Evolutionary conservation across 2,797 vertebrate genomes (phyloP).

Genomic region (Rachycentron canadum): DNA sequence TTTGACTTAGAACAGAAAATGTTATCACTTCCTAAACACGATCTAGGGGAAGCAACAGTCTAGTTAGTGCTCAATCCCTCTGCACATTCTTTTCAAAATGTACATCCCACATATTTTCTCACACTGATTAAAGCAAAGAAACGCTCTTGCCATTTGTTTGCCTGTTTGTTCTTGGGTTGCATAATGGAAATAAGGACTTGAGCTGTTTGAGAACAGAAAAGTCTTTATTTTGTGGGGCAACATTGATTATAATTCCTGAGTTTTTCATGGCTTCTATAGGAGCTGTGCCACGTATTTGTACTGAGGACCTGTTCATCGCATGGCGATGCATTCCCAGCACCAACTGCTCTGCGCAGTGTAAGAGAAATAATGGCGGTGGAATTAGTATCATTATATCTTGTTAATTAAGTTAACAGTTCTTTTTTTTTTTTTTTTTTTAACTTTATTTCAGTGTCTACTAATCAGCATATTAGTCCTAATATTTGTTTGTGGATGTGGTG

Average conservation of each 20-base stretch:
- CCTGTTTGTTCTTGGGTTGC: constrained; percentile 35
- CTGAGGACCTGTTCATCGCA: constrained; percentile 38
- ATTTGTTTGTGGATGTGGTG: background rate
- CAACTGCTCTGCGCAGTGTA: constrained; percentile 30
- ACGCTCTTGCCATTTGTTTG: constrained; percentile 48
- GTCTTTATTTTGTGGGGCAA: constrained; percentile 24
- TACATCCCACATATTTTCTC: constrained; percentile 51
- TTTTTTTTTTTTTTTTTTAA: too few species aligned
- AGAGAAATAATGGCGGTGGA: constrained; percentile 8
- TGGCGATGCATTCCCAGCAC: constrained; percentile 18
- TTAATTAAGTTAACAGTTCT: constrained; percentile 60
- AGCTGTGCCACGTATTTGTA: constrained; percentile 31
- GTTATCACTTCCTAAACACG: constrained; percentile 24
- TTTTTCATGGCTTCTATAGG: constrained; percentile 11
- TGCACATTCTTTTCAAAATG: constrained; percentile 27
- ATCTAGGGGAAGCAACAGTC: constrained; percentile 22
- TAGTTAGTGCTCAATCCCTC: constrained; percentile 28
- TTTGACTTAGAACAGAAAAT: constrained; percentile 22
- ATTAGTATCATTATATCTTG: constrained; percentile 16
- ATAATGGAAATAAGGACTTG: constrained; percentile 26
- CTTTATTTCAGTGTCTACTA: background rate
- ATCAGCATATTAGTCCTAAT: background rate
- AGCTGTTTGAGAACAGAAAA: constrained; percentile 33
- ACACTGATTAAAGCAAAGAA: constrained; percentile 60
- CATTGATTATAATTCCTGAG: constrained; percentile 25